A percentile compares a stretch with the other conserved stretches of the same genome.
Conservation (phyloP, 2,797 vertebrate species). For the Rhinella marina region DNA sequence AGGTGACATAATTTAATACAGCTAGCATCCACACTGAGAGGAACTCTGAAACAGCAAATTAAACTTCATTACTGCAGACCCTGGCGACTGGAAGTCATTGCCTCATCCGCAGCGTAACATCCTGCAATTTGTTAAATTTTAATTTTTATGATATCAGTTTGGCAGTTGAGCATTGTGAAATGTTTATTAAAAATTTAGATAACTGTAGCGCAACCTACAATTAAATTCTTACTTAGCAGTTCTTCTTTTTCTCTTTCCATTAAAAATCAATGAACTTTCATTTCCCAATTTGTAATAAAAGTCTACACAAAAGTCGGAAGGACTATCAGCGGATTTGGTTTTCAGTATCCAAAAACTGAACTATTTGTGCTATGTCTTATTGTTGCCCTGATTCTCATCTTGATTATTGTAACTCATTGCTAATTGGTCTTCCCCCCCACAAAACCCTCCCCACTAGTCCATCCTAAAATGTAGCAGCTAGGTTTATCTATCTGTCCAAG, state of each 20-base stretch:
- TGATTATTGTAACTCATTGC: too few relatives aligned
- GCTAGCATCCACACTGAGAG: not conserved
- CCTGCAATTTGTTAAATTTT: constrained; percentile 54
- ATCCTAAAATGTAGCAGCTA: too few relatives aligned
- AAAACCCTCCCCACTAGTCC: too few relatives aligned
- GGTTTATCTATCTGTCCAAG: too few relatives aligned
- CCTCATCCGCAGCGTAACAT: constrained; percentile 24
- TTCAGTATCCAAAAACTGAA: too few relatives aligned
- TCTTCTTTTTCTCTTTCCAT: constrained; percentile 44
- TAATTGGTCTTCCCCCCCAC: too few relatives aligned
- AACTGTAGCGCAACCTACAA: constrained; percentile 28
- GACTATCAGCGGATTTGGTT: not conserved
- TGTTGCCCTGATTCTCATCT: too few relatives aligned
- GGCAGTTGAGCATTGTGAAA: constrained; percentile 39
- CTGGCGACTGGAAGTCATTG: constrained; percentile 29
- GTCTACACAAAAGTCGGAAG: not conserved
- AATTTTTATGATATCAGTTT: constrained; percentile 47
- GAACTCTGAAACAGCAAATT: constrained; percentile 35
- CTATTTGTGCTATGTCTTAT: too few relatives aligned
- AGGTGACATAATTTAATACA: constrained; percentile 17
- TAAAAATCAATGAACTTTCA: constrained; percentile 47
- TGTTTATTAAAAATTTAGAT: constrained; percentile 57
- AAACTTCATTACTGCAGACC: constrained; percentile 30
- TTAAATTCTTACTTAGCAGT: constrained; percentile 37
- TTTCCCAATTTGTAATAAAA: constrained; percentile 34